Percentiles rank a stretch among this genome's conserved stretches.
Evolutionary conservation across 2,888 invertebrate genomes (phyloP).

Genomic region (Nysson spinosus): DNA sequence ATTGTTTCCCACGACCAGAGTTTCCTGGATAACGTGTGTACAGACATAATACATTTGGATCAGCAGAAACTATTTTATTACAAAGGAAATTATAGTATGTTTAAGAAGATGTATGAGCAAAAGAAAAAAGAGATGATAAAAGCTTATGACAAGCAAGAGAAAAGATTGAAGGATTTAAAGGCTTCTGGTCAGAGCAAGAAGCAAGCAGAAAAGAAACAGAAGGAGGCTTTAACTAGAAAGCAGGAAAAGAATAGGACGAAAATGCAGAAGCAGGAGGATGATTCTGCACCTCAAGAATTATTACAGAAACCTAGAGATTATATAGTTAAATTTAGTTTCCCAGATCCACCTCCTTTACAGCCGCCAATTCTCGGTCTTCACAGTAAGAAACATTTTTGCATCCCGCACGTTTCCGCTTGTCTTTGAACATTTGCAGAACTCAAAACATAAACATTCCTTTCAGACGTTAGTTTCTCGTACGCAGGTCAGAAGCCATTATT

Average conservation of each 20-base stretch:
- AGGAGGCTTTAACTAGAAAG: conserved; percentile 92
- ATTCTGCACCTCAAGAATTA: conserved; percentile 88
- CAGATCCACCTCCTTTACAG: conserved; percentile 96
- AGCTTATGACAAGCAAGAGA: conserved; percentile 99
- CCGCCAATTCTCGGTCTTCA: conserved; percentile 98
- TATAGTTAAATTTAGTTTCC: conserved; percentile 98
- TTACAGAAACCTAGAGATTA: conserved; percentile 96
- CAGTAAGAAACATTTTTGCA: too few relatives aligned
- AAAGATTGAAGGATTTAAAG: conserved; percentile 95
- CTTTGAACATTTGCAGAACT: not conserved
- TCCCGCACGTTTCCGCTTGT: too few relatives aligned
- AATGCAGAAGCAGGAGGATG: conserved; percentile 88
- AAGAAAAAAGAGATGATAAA: conserved; percentile 97
- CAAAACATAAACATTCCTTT: conserved; percentile 54
- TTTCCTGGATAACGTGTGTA: conserved; percentile 99
- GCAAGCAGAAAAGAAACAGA: conserved; percentile 96
- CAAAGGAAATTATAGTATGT: conserved; percentile 98
- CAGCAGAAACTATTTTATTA: conserved; percentile 96
- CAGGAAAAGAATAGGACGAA: conserved; percentile 94
- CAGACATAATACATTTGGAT: conserved; percentile 98
- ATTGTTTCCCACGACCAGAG: conserved; percentile 99
- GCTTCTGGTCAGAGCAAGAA: conserved; percentile 97
- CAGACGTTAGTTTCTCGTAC: conserved; percentile 93
- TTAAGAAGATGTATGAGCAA: conserved; percentile 99
- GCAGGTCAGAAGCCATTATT: conserved; percentile 89